Evolutionary conservation across 1,140 invertebrate genomes (phyloP), one percentile per base, ranked within the genome.

Genomic region (Lasaia peninsularis): DNA sequence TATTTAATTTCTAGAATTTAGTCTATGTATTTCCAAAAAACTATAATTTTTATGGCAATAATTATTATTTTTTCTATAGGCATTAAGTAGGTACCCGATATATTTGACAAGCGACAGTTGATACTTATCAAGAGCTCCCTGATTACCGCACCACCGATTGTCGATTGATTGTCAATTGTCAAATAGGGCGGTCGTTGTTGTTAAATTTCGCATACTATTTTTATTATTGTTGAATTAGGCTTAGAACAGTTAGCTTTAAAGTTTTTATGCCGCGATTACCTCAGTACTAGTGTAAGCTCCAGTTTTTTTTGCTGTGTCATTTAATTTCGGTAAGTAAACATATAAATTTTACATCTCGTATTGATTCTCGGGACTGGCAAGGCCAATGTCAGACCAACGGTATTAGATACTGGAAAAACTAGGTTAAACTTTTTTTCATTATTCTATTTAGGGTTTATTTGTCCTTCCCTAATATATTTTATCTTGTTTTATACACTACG

Each of bases 331-430:
- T 69, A 49, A 69, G 67, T 69, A 63, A 52, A 40, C 16, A 10
- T 61, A 58, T 34, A 54, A 50, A 57, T 65, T 67, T 62, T 66
- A 66, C 65, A 60, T 57, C 21, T 65, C 66, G 69, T 83, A 84
- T 84, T 71, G 80, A 84, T 84, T 84, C 64, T 74, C 33, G 64
- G 66, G 57, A 55, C 56, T 62, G 49, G 35, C 59, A 84, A 81
- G 80, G 80, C 80, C 80, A 84, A 84, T 84, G 80, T 81, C 80
- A 83, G 65, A 56, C 54, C 21, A 53, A 50, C 48, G 55, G 60
- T 58, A 55, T 64, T 53, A 60, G 68, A 55, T 52, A 50, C 57
- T 34, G 48, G 33, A 63, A 60, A 63, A 55, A 60, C 10, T 33
- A 31, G 21, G 28, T 28, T 16, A 51, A 9, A 51, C 28, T 50